Conservation (phyloP, 2,888 invertebrate genomes). For the Chydorus sphaericus region DNA sequence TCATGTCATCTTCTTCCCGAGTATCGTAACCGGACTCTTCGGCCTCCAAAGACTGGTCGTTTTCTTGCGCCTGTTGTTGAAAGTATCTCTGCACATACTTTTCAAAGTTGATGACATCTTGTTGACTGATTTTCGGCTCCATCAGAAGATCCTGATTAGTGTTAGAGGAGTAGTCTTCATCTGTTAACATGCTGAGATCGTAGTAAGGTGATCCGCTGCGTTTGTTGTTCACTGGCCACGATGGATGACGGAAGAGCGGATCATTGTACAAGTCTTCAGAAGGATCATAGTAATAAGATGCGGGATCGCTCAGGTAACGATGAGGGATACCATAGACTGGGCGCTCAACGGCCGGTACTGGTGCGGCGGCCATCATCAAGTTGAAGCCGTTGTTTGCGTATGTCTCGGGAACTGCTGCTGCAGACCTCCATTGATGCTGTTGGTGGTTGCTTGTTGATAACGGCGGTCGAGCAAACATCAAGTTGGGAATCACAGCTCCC, state of each 20-base stretch:
- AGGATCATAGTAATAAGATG: not conserved
- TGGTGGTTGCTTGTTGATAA: no score
- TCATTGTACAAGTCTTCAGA: not conserved
- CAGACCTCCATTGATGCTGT: no score
- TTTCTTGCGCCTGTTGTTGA: not conserved
- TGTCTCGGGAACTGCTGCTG: no score
- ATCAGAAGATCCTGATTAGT: not conserved
- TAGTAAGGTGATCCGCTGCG: not conserved
- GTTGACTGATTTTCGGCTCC: not conserved
- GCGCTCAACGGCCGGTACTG: no score
- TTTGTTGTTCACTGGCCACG: no score
- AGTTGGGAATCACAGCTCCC: not conserved
- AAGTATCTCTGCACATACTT: conserved; percentile 4
- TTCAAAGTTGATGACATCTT: conserved; percentile 11
- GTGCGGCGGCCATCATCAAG: not conserved
- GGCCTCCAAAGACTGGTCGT: not conserved
- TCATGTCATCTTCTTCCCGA: conserved; percentile 17
- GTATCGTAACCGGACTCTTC: not conserved
- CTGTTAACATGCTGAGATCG: not conserved
- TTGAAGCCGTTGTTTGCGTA: no score
- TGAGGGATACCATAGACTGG: not conserved
- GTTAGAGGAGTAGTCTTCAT: not conserved
- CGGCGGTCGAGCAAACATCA: conserved; percentile 1
- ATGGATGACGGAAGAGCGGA: not conserved
- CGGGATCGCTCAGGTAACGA: not conserved